These are phyloP conservation scores for Catharus ustulatus DNA, from an alignment of 2,797 vertebrate species.

Conservation along the genomic window DNA sequence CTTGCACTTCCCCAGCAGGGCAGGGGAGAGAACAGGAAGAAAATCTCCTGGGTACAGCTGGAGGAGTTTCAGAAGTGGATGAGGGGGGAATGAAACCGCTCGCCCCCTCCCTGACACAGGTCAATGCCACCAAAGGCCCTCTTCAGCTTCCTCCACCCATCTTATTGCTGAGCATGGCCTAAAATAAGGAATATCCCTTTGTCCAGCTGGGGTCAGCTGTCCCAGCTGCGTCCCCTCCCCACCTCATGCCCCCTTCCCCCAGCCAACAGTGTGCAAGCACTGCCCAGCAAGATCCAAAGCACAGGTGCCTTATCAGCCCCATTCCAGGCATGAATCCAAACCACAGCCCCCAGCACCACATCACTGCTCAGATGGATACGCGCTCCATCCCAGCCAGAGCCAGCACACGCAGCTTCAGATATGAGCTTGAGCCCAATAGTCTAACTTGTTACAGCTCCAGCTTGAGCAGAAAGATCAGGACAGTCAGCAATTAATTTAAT, in stretches of 20 bases:
- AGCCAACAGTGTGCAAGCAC: background rate
- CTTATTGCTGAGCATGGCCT: background rate
- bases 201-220: background rate
- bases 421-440: accelerated
- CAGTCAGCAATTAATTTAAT: background rate
- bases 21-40: background rate
- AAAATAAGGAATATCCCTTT: background rate
- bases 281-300: background rate
- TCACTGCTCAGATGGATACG: accelerated
- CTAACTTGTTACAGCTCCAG: background rate
- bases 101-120: background rate
- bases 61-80: background rate
- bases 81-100: background rate
- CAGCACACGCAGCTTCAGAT: background rate
- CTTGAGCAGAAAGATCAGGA: background rate
- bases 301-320: accelerated
- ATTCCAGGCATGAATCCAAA: background rate
- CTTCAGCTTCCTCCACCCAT: background rate
- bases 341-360: background rate
- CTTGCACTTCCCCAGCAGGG: background rate
- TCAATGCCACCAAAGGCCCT: accelerated
- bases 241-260: background rate
- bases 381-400: background rate
- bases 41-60: background rate
- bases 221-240: background rate